Percentiles rank a stretch among this genome's conserved stretches.
phyloP scores from a whole-genome alignment of 35 echinoderm and acorn worm genomes.

The Heliocidaris tuberculata region DNA sequence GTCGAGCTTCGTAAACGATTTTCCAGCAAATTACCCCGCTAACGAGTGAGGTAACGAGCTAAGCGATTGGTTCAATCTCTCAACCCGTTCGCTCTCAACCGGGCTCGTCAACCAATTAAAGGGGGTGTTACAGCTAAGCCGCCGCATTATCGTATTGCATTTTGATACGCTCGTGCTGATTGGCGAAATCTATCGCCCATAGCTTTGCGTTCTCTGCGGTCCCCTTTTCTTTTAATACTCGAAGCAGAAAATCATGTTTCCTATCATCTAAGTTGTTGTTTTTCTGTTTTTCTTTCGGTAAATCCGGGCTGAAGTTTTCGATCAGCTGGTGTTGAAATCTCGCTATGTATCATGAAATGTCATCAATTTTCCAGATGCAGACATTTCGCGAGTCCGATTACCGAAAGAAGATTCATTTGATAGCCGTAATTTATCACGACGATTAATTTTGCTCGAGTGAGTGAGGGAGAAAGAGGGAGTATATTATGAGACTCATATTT shows the following conservation, averaged over 20 bases:
- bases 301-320: constrained; percentile 1
- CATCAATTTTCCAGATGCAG: constrained; percentile 34
- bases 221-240: neutral
- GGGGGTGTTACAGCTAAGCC: constrained; percentile 29
- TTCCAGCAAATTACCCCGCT: constrained; percentile 1
- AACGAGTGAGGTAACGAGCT: constrained; percentile 26
- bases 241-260: neutral
- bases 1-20: neutral
- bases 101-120: constrained; percentile 35
- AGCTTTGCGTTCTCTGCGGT: neutral
- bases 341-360: constrained; percentile 25
- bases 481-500: neutral
- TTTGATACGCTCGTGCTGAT: neutral
- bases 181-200: neutral
- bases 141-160: neutral
- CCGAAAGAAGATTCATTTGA: neutral
- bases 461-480: neutral
- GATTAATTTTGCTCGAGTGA: constrained; percentile 2
- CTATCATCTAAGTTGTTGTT: neutral
- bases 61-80: constrained; percentile 48
- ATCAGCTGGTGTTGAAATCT: constrained; percentile 34
- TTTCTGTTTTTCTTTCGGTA: constrained; percentile 5
- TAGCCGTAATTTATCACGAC: constrained; percentile 25
- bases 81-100: neutral
- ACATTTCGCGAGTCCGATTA: neutral